Percentiles rank a stretch among this genome's conserved stretches.
These are phyloP conservation scores for Dendropsophus ebraccatus DNA, from an alignment of 2,113 vertebrate species.

Conservation along the genomic window DNA sequence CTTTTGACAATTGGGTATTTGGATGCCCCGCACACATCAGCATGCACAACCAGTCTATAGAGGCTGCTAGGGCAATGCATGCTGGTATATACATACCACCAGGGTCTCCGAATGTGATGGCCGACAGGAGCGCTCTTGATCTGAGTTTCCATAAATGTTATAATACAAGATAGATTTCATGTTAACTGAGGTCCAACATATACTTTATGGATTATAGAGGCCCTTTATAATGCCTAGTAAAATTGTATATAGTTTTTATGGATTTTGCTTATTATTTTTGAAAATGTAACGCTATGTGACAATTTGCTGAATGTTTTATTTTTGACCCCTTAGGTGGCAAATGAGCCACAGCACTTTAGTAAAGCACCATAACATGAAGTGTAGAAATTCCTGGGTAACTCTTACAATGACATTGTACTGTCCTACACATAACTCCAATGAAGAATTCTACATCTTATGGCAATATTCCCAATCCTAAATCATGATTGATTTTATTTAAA, in stretches of 20 bases:
- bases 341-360: slow-evolving; percentile 3
- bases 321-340: not conserved
- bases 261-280: not conserved
- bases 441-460: too few relatives aligned
- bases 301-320: not conserved
- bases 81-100: not conserved
- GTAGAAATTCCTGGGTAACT: not conserved
- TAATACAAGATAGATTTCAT: not conserved
- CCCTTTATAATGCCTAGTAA: not conserved
- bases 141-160: not conserved
- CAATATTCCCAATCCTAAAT: too few relatives aligned
- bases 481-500: too few relatives aligned
- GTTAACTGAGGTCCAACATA: too few relatives aligned
- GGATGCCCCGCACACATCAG: not conserved
- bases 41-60: not conserved
- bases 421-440: too few relatives aligned
- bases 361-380: not conserved
- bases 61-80: not conserved
- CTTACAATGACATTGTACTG: too few relatives aligned
- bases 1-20: not conserved
- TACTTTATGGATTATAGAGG: too few relatives aligned
- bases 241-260: not conserved
- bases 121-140: not conserved
- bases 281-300: too few relatives aligned
- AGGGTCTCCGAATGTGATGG: not conserved